Conservation (phyloP, 2,797 vertebrate genomes). For the Salarias fasciatus region DNA sequence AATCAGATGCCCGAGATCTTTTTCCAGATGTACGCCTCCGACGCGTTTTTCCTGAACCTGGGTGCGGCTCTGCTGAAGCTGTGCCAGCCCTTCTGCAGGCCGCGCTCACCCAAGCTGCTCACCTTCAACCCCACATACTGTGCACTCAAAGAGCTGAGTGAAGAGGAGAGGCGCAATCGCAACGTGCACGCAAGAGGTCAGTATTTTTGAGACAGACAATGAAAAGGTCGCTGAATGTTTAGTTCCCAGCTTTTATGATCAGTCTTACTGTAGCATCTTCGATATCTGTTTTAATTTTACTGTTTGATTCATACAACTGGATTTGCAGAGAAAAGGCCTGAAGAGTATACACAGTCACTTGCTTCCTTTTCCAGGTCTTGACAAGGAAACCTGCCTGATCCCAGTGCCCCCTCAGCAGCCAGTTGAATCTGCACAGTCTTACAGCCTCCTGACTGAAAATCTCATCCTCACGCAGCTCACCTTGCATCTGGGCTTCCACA, state of each 20-base stretch:
- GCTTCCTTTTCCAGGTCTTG: slow-evolving; percentile 84
- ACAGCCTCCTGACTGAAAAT: slow-evolving; percentile 97
- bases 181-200: slow-evolving; percentile 95
- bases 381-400: slow-evolving; percentile 97
- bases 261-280: too few relatives aligned
- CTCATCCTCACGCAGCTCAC: slow-evolving; percentile 94
- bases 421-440: slow-evolving; percentile 87
- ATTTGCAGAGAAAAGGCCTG: too few relatives aligned
- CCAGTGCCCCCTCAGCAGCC: slow-evolving; percentile 87
- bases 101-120: slow-evolving; percentile 90
- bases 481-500: slow-evolving; percentile 90
- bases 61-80: slow-evolving; percentile 93
- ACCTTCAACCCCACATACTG: slow-evolving; percentile 98
- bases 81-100: slow-evolving; percentile 97
- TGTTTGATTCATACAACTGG: too few relatives aligned
- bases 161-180: slow-evolving; percentile 91
- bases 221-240: background rate
- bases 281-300: too few relatives aligned
- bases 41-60: slow-evolving; percentile 96
- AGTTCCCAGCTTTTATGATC: too few relatives aligned
- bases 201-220: slow-evolving; percentile 5
- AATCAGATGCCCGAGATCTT: slow-evolving; percentile 99
- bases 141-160: slow-evolving; percentile 91
- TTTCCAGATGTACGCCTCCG: slow-evolving; percentile 96
- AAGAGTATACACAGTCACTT: background rate